Evolutionary conservation across 2,113 vertebrate species (phyloP).

Genomic region (Oxyruncus cristatus): DNA sequence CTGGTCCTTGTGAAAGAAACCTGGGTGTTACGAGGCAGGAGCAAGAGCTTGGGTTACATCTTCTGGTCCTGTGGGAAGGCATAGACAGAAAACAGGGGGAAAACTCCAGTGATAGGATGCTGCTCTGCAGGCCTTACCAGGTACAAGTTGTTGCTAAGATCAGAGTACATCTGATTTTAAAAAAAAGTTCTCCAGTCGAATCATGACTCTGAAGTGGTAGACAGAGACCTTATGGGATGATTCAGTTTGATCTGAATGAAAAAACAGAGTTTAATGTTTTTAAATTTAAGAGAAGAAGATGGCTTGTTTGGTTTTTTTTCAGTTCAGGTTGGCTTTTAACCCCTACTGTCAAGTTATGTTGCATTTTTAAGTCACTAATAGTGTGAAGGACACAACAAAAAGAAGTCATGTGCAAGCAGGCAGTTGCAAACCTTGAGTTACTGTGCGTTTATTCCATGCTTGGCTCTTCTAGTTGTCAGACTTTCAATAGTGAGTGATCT

Average conservation of each 20-base stretch:
- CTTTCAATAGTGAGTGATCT: not conserved
- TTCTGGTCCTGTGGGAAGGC: not conserved
- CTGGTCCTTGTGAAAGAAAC: not conserved
- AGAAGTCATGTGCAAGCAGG: not conserved
- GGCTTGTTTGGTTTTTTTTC: not conserved
- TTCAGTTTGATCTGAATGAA: not conserved
- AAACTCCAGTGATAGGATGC: rapidly evolving
- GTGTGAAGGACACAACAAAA: not conserved
- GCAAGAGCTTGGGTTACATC: not conserved
- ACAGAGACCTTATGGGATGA: not conserved
- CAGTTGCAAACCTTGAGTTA: not conserved
- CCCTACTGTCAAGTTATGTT: not conserved
- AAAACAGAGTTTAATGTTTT: not conserved
- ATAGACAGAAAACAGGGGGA: not conserved
- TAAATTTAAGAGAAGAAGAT: not conserved
- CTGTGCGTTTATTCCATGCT: rapidly evolving
- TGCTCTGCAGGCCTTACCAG: not conserved
- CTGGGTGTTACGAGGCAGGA: rapidly evolving
- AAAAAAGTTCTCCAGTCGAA: not conserved
- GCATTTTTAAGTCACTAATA: not conserved
- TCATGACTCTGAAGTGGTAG: not conserved
- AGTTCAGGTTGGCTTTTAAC: not conserved
- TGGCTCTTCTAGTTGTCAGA: not conserved
- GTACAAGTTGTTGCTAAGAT: not conserved
- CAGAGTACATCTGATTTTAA: not conserved